Percentiles rank a stretch among this genome's conserved stretches.
Conservation (phyloP, 2,888 invertebrate species). For the Mythimna vitellina region DNA sequence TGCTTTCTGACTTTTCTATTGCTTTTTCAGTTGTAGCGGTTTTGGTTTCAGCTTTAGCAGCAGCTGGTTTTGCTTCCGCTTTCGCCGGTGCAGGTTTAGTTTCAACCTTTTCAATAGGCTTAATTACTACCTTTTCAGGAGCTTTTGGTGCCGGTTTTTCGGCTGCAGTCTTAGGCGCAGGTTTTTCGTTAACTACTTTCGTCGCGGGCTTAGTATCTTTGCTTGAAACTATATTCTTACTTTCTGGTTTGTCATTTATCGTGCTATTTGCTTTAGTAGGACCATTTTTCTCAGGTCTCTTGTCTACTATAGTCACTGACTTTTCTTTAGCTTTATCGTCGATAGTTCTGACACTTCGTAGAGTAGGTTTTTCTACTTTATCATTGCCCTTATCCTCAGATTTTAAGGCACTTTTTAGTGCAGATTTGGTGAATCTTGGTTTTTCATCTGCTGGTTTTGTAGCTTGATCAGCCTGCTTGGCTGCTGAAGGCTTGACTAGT, state of each 20-base stretch:
- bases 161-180: conserved; percentile 59
- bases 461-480: conserved; percentile 81
- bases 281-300: conserved; percentile 79
- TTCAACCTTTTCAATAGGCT: conserved; percentile 69
- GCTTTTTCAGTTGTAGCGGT: conserved; percentile 70
- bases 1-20: conserved; percentile 77
- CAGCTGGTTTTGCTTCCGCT: conserved; percentile 60
- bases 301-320: conserved; percentile 85
- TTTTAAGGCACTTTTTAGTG: conserved; percentile 68
- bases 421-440: conserved; percentile 81
- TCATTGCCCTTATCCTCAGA: conserved; percentile 75
- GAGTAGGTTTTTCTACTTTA: conserved; percentile 79
- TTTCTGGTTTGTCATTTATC: conserved; percentile 69
- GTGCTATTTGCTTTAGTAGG: conserved; percentile 71
- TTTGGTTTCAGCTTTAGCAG: conserved; percentile 61
- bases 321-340: conserved; percentile 87
- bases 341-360: conserved; percentile 84
- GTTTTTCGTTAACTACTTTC: conserved; percentile 69
- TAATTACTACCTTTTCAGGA: conserved; percentile 63
- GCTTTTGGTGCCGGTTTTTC: conserved; percentile 64
- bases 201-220: conserved; percentile 67
- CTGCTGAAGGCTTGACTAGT: conserved; percentile 84
- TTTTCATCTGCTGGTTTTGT: conserved; percentile 80
- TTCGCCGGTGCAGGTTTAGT: conserved; percentile 50
- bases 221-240: conserved; percentile 62